Percentiles rank a stretch among this genome's conserved stretches.
Evolutionary conservation across 2,797 vertebrate genomes (phyloP).

Genomic region (Myiothlypis chrysogaster): DNA sequence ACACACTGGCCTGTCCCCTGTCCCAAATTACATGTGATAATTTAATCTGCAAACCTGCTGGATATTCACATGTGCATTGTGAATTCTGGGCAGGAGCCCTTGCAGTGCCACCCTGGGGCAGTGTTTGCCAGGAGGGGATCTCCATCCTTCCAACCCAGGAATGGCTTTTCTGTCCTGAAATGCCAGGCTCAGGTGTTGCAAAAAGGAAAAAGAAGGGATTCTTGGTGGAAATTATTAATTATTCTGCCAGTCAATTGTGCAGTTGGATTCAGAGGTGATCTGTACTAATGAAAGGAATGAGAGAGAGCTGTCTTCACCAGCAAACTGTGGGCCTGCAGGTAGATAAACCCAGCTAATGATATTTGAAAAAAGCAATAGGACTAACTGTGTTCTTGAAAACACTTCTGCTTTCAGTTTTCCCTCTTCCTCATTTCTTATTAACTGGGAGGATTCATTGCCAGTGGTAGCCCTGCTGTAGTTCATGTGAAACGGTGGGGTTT

Average conservation of each 20-base stretch:
- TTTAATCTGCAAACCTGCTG: neutral
- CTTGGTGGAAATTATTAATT: too few species aligned
- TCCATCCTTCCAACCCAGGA: neutral
- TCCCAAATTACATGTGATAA: fast-evolving
- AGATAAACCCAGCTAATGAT: too few species aligned
- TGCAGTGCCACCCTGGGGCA: neutral
- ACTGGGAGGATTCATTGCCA: neutral
- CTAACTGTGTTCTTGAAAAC: neutral
- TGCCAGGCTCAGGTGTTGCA: neutral
- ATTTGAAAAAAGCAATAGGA: too few species aligned
- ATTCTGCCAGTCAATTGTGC: too few species aligned
- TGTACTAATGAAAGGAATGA: too few species aligned
- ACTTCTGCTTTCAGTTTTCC: neutral
- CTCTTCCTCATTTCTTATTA: neutral
- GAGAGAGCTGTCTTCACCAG: too few species aligned
- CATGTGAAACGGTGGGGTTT: neutral
- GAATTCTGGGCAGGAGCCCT: neutral
- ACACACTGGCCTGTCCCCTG: neutral
- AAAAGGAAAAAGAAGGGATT: neutral
- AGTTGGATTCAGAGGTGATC: too few species aligned
- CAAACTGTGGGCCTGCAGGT: too few species aligned
- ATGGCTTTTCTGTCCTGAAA: neutral
- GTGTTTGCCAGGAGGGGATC: neutral
- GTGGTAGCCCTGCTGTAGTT: neutral
- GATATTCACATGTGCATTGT: neutral